Evolutionary conservation across 2,797 vertebrate genomes (phyloP).

Genomic region (Hippopotamyrus pictus): DNA sequence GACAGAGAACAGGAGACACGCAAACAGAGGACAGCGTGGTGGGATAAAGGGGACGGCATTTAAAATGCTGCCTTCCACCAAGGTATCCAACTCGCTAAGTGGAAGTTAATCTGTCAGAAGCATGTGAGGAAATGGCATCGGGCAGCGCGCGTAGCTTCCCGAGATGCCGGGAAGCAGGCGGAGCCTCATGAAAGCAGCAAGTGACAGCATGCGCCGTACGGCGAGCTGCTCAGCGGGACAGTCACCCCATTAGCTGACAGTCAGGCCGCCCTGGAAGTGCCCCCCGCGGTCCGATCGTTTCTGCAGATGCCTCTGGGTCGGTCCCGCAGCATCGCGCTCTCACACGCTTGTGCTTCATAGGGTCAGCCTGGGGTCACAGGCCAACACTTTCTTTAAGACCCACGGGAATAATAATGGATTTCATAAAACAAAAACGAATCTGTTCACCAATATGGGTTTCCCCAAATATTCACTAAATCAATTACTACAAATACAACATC

Average conservation of each 20-base stretch:
- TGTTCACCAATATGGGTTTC: background rate
- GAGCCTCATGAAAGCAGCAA: background rate
- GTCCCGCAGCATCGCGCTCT: background rate
- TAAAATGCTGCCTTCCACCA: background rate
- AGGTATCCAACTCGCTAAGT: background rate
- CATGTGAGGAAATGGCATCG: background rate
- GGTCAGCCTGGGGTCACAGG: background rate
- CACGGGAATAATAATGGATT: background rate
- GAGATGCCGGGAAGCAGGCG: background rate
- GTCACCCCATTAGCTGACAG: background rate
- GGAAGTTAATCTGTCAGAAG: background rate
- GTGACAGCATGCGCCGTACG: background rate
- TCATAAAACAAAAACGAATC: background rate
- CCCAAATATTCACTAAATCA: background rate
- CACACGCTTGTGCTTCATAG: background rate
- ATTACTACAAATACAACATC: background rate
- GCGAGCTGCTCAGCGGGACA: background rate
- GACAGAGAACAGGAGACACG: background rate
- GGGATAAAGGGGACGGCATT: background rate
- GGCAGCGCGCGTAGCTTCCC: background rate
- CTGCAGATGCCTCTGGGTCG: background rate
- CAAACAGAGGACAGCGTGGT: background rate
- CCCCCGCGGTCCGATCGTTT: background rate
- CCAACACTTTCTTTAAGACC: background rate
- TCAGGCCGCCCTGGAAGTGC: background rate